A percentile compares a stretch with the other conserved stretches of the same genome.
Evolutionary conservation across 1,140 invertebrate genomes (phyloP).

Genomic region (Orius laevigatus): DNA sequence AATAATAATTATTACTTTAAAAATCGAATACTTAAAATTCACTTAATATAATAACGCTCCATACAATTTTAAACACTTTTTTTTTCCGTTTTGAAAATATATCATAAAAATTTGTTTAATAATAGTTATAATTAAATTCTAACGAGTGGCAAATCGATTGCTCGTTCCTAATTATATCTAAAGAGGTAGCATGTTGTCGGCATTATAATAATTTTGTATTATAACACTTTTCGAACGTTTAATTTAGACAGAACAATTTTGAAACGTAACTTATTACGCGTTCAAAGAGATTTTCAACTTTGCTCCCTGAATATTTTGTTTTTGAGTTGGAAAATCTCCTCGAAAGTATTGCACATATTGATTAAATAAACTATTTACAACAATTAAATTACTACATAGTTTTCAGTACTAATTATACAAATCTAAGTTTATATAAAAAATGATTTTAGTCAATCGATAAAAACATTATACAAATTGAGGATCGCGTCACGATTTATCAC

Average conservation of each 20-base stretch:
- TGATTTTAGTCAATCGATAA: no score
- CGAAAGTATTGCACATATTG: not conserved
- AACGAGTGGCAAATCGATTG: slow-evolving; percentile 8
- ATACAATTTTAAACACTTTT: not conserved
- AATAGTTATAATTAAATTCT: not conserved
- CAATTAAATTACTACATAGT: no score
- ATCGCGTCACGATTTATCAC: no score
- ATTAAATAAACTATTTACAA: no score
- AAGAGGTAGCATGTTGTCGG: slow-evolving; percentile 19
- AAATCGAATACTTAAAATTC: slow-evolving; percentile 1
- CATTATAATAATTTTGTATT: slow-evolving; percentile 16
- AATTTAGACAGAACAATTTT: slow-evolving; percentile 16
- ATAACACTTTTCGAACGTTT: slow-evolving; percentile 16
- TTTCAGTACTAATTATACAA: no score
- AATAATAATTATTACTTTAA: slow-evolving; percentile 4
- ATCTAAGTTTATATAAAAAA: no score
- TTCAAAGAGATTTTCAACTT: slow-evolving; percentile 3
- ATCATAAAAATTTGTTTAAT: slow-evolving; percentile 1
- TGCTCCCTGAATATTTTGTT: not conserved
- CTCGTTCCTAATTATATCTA: slow-evolving; percentile 13
- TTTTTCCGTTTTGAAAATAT: slow-evolving; percentile 1
- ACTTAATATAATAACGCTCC: not conserved
- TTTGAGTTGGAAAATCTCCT: slow-evolving; percentile 6
- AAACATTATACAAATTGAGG: no score
- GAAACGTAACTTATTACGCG: slow-evolving; percentile 11